Evolutionary conservation across 2,888 invertebrate genomes (phyloP).

Genomic region (Eucriotettix oculatus): DNA sequence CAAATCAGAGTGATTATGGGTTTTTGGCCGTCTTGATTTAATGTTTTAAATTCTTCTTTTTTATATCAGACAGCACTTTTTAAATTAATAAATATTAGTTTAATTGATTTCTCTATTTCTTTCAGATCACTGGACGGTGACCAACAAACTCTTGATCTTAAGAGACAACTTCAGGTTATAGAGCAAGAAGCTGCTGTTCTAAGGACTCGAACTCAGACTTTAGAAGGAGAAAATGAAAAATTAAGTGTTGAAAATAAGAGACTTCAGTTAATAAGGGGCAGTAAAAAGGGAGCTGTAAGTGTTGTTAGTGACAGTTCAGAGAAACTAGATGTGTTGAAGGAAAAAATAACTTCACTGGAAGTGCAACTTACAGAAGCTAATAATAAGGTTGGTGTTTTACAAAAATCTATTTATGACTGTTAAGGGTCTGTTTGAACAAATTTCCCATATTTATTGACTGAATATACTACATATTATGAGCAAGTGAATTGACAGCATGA

Average conservation of each 20-base stretch:
- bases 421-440: no score
- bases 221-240: constrained; percentile 64
- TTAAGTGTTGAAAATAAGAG: constrained; percentile 55
- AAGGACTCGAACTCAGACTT: constrained; percentile 44
- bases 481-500: no score
- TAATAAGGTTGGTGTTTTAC: constrained; percentile 23
- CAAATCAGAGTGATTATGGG: no score
- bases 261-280: constrained; percentile 39
- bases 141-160: constrained; percentile 48
- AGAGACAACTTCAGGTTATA: constrained; percentile 55
- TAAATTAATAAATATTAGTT: no score
- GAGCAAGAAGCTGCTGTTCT: constrained; percentile 60
- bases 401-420: neutral
- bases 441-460: no score
- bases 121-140: constrained; percentile 42
- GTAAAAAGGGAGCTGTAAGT: constrained; percentile 25
- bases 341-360: constrained; percentile 43
- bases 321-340: constrained; percentile 30
- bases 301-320: constrained; percentile 1
- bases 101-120: constrained; percentile 6
- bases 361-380: constrained; percentile 41
- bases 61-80: no score
- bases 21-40: no score
- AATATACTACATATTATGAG: no score
- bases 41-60: no score